These are phyloP conservation scores for Oscheius sp. DNA, from an alignment of 2,888 invertebrate genomes.

Conservation along the genomic window DNA sequence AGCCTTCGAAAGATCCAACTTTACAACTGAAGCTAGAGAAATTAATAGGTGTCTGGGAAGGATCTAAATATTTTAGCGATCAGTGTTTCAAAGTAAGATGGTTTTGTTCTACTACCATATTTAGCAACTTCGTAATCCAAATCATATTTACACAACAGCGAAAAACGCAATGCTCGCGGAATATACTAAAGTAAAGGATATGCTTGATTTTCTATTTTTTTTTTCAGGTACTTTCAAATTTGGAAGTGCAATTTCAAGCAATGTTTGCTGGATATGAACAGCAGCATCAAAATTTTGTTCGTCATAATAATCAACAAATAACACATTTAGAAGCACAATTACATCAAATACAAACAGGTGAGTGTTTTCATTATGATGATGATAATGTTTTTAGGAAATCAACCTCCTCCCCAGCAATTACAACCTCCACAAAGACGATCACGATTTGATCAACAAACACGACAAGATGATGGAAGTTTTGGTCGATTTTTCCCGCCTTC, in stretches of 20 bases:
- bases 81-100: slow-evolving; percentile 59
- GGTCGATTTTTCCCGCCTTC: slow-evolving; percentile 15
- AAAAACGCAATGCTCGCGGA: slow-evolving; percentile 16
- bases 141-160: slow-evolving; percentile 65
- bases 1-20: slow-evolving; percentile 75
- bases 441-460: slow-evolving; percentile 33
- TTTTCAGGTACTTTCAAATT: slow-evolving; percentile 17
- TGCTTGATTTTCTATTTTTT: not conserved
- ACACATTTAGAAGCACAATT: slow-evolving; percentile 24
- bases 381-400: not conserved
- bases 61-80: slow-evolving; percentile 77
- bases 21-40: slow-evolving; percentile 79
- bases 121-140: slow-evolving; percentile 82
- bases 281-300: slow-evolving; percentile 93
- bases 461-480: not conserved
- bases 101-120: slow-evolving; percentile 74
- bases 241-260: slow-evolving; percentile 80
- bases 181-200: not conserved
- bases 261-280: slow-evolving; percentile 85
- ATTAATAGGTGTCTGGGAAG: slow-evolving; percentile 90
- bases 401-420: not conserved
- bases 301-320: slow-evolving; percentile 79
- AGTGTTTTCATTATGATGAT: not conserved
- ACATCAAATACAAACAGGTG: slow-evolving; percentile 1
- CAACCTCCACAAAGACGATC: slow-evolving; percentile 5